Conservation (phyloP, 2,888 invertebrate species). For the Cheilosia variabilis region DNA sequence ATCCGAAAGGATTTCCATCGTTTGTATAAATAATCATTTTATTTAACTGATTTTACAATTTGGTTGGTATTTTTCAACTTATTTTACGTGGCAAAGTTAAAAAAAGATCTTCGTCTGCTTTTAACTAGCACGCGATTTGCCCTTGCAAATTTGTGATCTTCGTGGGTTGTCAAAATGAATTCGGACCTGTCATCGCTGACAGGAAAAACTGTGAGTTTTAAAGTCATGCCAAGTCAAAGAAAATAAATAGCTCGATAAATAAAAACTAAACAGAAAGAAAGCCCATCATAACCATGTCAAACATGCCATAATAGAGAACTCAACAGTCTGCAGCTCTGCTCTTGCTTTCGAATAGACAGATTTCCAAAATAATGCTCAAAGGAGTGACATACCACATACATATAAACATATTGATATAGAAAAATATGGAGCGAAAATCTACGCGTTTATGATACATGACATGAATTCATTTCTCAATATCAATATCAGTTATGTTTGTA, state of each 20-base stretch:
- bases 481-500: too few species aligned
- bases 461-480: too few species aligned
- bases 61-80: neutral
- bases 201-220: neutral
- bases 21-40: conserved; percentile 89
- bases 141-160: conserved; percentile 16
- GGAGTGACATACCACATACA: too few species aligned
- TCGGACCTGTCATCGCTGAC: neutral
- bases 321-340: too few species aligned
- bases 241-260: neutral
- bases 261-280: too few species aligned
- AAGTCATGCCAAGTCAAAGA: conserved; percentile 10
- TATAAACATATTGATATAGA: too few species aligned
- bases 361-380: too few species aligned
- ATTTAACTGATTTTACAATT: conserved; percentile 18
- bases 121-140: conserved; percentile 43
- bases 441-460: too few species aligned
- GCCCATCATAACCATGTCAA: too few species aligned
- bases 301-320: too few species aligned
- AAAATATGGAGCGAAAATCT: too few species aligned
- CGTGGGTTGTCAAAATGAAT: neutral
- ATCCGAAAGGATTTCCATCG: conserved; percentile 89
- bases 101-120: conserved; percentile 9
- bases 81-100: conserved; percentile 66
- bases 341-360: too few species aligned